These are phyloP conservation scores for Megalops cyprinoides DNA, from an alignment of 2,797 vertebrate species.

Conservation along the genomic window DNA sequence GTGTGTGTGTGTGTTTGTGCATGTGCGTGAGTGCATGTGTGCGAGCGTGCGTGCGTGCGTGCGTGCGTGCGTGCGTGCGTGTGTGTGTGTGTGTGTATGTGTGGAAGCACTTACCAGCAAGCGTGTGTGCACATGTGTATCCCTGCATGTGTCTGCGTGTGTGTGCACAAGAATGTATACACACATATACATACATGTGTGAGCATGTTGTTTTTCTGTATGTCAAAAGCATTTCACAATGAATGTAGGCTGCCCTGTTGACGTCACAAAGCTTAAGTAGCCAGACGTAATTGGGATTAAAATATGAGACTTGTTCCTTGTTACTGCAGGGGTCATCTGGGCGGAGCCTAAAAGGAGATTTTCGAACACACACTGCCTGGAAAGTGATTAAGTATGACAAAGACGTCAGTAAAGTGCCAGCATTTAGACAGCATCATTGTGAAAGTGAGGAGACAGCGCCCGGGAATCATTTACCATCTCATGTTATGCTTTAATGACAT, in stretches of 20 bases:
- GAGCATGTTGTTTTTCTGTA: not conserved
- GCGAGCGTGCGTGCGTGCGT: not conserved
- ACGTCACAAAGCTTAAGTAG: not conserved
- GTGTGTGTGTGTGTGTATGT: slow-evolving; percentile 4
- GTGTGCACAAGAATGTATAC: too few species aligned
- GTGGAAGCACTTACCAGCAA: not conserved
- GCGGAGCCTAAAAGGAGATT: not conserved
- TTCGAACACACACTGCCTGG: not conserved
- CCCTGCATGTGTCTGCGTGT: slow-evolving; percentile 45
- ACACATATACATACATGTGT: too few species aligned
- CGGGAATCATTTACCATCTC: not conserved
- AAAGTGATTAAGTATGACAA: not conserved
- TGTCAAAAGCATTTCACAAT: too few species aligned
- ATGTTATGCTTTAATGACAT: not conserved
- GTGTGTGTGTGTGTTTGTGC: not conserved
- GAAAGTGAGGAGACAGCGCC: not conserved
- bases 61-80: slow-evolving; percentile 26
- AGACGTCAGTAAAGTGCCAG: not conserved
- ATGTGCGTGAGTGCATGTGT: not conserved
- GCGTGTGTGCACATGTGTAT: slow-evolving; percentile 26
- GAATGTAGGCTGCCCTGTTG: too few species aligned
- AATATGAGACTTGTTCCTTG: not conserved
- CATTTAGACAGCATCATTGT: not conserved
- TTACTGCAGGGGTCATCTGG: not conserved
- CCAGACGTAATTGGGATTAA: not conserved